Evolutionary conservation across 2,888 invertebrate genomes (phyloP).

Genomic region (Rhogogaster chlorosoma): DNA sequence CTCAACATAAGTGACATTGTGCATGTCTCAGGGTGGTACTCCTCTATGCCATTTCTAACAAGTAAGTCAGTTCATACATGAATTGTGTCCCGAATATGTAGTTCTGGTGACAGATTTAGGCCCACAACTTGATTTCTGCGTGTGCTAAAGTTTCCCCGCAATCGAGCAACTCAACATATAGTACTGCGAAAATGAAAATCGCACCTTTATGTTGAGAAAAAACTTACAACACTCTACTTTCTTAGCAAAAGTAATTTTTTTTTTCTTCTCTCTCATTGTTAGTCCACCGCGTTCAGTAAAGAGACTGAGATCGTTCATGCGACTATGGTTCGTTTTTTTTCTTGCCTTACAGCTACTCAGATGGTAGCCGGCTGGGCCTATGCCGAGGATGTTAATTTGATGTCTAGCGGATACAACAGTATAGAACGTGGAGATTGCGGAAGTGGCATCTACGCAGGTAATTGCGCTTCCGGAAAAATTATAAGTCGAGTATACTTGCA

Average conservation of each 20-base stretch:
- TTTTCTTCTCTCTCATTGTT: too few relatives aligned
- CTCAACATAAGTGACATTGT: constrained; percentile 77
- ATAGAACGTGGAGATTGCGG: constrained; percentile 75
- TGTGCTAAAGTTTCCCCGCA: too few relatives aligned
- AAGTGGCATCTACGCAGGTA: constrained; percentile 79
- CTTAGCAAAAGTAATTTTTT: too few relatives aligned
- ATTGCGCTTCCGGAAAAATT: not conserved
- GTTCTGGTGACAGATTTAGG: too few relatives aligned
- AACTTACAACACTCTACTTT: too few relatives aligned
- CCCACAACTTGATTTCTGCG: too few relatives aligned
- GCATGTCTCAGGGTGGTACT: constrained; percentile 80
- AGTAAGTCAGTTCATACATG: constrained; percentile 67
- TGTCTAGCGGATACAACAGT: constrained; percentile 78
- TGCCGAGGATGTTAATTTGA: constrained; percentile 77
- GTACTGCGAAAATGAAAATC: too few relatives aligned
- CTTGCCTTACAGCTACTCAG: constrained; percentile 70
- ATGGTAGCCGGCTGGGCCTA: constrained; percentile 79
- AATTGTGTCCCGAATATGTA: not conserved
- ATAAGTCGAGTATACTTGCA: not conserved
- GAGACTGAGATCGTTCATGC: too few relatives aligned
- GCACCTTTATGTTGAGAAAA: too few relatives aligned
- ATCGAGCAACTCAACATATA: too few relatives aligned
- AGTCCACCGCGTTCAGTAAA: too few relatives aligned
- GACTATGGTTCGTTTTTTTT: not conserved
- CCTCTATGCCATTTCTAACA: constrained; percentile 79